A percentile compares a stretch with the other conserved stretches of the same genome.
Evolutionary conservation across 2,113 vertebrate species (phyloP).

Genomic region (Colius striatus): DNA sequence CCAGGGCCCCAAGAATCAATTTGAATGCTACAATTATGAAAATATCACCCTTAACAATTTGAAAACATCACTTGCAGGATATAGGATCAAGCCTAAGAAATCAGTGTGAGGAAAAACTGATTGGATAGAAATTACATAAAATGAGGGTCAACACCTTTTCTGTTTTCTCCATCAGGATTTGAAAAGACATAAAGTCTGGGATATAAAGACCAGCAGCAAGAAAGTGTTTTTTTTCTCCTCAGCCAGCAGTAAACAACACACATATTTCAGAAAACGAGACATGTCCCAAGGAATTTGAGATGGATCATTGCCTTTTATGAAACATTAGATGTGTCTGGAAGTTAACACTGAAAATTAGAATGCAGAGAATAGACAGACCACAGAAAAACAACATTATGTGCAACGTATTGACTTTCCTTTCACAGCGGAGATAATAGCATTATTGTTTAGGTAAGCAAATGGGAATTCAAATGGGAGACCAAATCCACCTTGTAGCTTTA

Average conservation of each 20-base stretch:
- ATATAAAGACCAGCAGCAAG: slow-evolving; percentile 13
- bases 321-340: slow-evolving; percentile 60
- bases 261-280: slow-evolving; percentile 48
- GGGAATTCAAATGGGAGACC: slow-evolving; percentile 31
- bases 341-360: slow-evolving; percentile 63
- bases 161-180: slow-evolving; percentile 17
- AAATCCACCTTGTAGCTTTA: neutral
- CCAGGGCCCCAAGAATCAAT: neutral
- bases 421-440: neutral
- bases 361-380: slow-evolving; percentile 44
- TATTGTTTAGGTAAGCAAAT: slow-evolving; percentile 44
- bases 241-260: slow-evolving; percentile 46
- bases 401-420: neutral
- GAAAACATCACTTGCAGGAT: neutral
- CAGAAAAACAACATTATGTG: slow-evolving; percentile 50
- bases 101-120: neutral
- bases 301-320: slow-evolving; percentile 71
- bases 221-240: neutral
- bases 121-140: neutral
- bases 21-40: neutral
- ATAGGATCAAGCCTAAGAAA: neutral
- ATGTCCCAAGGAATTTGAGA: slow-evolving; percentile 60
- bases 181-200: neutral
- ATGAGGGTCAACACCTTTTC: neutral
- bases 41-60: neutral